Conservation (phyloP, 2,888 invertebrate species). For the Agrilus biguttatus region DNA sequence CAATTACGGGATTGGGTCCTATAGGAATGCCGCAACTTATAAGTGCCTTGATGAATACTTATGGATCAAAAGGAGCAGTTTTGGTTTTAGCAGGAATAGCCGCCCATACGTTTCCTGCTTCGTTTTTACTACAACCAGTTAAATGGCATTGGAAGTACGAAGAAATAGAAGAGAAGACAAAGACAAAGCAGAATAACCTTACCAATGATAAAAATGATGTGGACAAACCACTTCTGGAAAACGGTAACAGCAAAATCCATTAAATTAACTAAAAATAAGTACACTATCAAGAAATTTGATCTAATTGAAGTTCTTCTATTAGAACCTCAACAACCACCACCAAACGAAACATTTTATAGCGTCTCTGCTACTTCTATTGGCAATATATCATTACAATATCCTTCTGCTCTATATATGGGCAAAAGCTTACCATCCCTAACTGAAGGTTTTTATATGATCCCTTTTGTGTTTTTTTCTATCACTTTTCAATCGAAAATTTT, state of each 20-base stretch:
- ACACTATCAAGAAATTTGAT: too few relatives aligned
- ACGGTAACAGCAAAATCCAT: not conserved
- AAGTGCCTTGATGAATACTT: constrained; percentile 38
- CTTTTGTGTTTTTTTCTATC: too few relatives aligned
- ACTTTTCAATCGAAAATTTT: too few relatives aligned
- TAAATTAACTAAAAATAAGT: not conserved
- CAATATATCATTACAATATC: too few relatives aligned
- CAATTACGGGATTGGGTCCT: constrained; percentile 48
- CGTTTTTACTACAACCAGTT: constrained; percentile 47
- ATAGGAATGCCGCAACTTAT: constrained; percentile 48
- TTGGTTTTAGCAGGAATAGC: constrained; percentile 46
- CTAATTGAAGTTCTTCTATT: not conserved
- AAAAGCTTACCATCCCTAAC: too few relatives aligned
- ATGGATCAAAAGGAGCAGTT: constrained; percentile 45
- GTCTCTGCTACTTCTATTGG: too few relatives aligned
- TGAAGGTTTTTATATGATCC: too few relatives aligned
- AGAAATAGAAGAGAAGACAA: constrained; percentile 7
- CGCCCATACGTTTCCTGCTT: constrained; percentile 43
- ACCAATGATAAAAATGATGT: not conserved
- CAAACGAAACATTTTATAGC: too few relatives aligned
- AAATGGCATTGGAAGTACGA: constrained; percentile 43
- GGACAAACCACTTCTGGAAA: not conserved
- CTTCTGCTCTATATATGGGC: too few relatives aligned
- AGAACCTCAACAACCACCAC: not conserved
- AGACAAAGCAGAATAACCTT: too few relatives aligned